phyloP scores from a whole-genome alignment of 1,140 invertebrate genomes.

The Leptinotarsa undecemlineata region DNA sequence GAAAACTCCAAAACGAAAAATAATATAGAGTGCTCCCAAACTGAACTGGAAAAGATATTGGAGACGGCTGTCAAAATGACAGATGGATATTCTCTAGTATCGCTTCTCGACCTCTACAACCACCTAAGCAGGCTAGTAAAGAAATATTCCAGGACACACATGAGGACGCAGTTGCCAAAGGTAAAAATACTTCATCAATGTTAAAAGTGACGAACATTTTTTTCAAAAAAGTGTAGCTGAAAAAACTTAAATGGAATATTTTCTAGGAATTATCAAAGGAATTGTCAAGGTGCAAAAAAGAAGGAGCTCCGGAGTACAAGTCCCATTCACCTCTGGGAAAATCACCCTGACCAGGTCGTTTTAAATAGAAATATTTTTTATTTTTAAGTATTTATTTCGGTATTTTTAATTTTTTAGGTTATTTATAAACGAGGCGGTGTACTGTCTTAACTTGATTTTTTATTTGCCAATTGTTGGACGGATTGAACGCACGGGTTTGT shows the following conservation, averaged over 20 bases:
- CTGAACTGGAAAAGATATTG: conserved; percentile 63
- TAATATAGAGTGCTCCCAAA: conserved; percentile 63
- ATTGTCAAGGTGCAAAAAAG: conserved; percentile 43
- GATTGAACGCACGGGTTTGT: not conserved
- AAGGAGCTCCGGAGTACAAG: conserved; percentile 5
- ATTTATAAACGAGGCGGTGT: not conserved
- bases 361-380: not conserved
- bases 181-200: conserved; percentile 50
- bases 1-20: conserved; percentile 43
- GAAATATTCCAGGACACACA: conserved; percentile 57
- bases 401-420: not conserved
- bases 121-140: conserved; percentile 63
- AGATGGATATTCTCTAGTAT: conserved; percentile 60
- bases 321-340: not conserved
- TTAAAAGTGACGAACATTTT: not conserved
- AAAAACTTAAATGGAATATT: conserved; percentile 13
- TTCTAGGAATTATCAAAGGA: conserved; percentile 58
- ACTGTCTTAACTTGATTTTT: not conserved
- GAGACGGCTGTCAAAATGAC: conserved; percentile 62
- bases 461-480: not conserved
- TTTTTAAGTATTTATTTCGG: conserved; percentile 12
- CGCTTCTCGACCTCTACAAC: conserved; percentile 66
- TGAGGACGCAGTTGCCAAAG: conserved; percentile 65
- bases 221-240: not conserved
- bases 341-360: not conserved